Evolutionary conservation across 2,888 invertebrate genomes (phyloP), one percentile per base, ranked within the genome.

Genomic region (Melanophora roralis): DNA sequence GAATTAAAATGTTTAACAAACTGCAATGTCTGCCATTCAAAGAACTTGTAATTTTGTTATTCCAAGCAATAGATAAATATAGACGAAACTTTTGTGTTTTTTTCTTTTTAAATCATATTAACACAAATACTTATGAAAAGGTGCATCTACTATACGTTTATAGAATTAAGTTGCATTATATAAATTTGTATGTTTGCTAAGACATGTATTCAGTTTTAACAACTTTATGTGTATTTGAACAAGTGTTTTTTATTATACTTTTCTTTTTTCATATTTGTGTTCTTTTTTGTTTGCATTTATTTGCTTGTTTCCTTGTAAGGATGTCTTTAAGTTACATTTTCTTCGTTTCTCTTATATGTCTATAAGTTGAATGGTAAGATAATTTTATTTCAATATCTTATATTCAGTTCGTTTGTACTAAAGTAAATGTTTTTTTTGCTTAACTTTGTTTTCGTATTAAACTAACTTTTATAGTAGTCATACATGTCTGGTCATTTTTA

Each of bases 331-430:
- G 14, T 53, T 75, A 59, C 67, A n/a, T n/a, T 53, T 27, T 64
- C n/a, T 19, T n/a, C 2, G 4, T 19, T 34, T 34, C 4, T 40
- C 40, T 21, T 2, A 47, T 43, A 6, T 72, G 78, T 55, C 60
- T 67, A 49, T 53, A 49, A 68, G 62, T 68, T 73, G 68, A 78
- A 78, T 78, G 62, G 68, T 62, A n/a, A n/a, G n/a, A n/a, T n/a
- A n/a, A 73, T 68, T 78, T 68, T 14, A 68, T 47, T 36, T 72
- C 40, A n/a, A n/a, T n/a, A n/a, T n/a, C 55, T 43, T 19, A 27
- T 47, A 21, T 36, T 34, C 1, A 27, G 6, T 67, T 43, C 1
- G 11, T 64, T n/a, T 62, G 9, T 27, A n/a, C 14, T 47, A 14
- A 6, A 8, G 9, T 34, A 53, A n/a, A 34, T 34, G 40, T 21